Evolutionary conservation across 2,888 invertebrate species (phyloP).

Genomic region (Oscheius sp.): DNA sequence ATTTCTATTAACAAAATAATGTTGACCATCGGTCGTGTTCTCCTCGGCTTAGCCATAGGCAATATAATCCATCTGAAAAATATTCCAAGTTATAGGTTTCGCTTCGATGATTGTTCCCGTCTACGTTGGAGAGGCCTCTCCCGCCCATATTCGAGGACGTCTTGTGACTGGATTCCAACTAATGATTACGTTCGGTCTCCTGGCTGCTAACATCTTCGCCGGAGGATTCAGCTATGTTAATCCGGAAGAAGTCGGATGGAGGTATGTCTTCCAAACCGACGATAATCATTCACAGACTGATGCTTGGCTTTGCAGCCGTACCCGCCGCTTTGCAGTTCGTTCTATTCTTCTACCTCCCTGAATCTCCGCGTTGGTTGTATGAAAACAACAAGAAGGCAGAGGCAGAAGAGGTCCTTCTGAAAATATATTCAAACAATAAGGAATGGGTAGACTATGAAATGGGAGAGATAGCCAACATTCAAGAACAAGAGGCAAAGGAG

Average conservation of each 20-base stretch:
- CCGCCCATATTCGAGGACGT: conserved; percentile 73
- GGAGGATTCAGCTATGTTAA: conserved; percentile 73
- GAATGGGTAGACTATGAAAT: conserved; percentile 50
- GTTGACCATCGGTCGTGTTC: conserved; percentile 51
- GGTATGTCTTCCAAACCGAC: too few species aligned
- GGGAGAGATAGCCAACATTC: conserved; percentile 39
- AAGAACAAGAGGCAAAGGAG: conserved; percentile 21
- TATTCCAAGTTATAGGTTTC: conserved; percentile 38
- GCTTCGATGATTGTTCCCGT: conserved; percentile 74
- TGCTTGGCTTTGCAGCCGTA: conserved; percentile 71
- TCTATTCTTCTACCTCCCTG: conserved; percentile 75
- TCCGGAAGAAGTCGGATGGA: conserved; percentile 73
- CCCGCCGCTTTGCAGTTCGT: conserved; percentile 74
- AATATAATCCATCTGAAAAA: too few species aligned
- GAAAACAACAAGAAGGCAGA: conserved; percentile 50
- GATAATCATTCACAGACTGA: too few species aligned
- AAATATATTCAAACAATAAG: conserved; percentile 44
- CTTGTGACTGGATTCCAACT: conserved; percentile 63
- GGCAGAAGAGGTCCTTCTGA: conserved; percentile 34
- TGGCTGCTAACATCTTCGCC: conserved; percentile 73
- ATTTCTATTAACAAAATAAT: conserved; percentile 49
- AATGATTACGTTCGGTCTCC: conserved; percentile 75
- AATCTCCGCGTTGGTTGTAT: conserved; percentile 73
- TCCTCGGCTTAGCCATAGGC: conserved; percentile 58
- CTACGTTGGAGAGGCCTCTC: conserved; percentile 75